phyloP scores from a whole-genome alignment of 2,797 vertebrate species.

The Tokudaia muenninki region DNA sequence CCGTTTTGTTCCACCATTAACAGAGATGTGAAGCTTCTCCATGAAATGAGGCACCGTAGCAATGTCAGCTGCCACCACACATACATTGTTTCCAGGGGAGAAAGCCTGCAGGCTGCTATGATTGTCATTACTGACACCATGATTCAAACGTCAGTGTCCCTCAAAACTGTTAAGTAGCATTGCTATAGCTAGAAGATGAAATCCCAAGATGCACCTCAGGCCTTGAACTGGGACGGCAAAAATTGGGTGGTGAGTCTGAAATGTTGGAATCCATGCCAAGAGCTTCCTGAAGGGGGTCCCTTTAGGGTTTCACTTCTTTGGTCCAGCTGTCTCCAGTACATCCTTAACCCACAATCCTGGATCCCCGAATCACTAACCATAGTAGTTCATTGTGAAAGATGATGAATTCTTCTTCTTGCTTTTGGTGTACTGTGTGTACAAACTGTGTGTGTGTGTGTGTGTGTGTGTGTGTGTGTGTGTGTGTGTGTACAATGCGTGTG shows the following conservation, averaged over 20 bases:
- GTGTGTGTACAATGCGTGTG: background rate
- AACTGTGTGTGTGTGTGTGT: background rate
- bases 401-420: background rate
- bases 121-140: background rate
- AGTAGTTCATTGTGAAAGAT: background rate
- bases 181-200: background rate
- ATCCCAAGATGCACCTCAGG: background rate
- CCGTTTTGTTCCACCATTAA: background rate
- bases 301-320: background rate
- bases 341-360: background rate
- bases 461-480: background rate
- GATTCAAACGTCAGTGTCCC: constrained; percentile 1
- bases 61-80: background rate
- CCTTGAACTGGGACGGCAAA: background rate
- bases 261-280: background rate
- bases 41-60: background rate
- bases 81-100: background rate
- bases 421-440: background rate
- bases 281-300: background rate
- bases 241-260: background rate
- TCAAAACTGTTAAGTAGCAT: background rate
- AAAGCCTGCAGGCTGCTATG: background rate
- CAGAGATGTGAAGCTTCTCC: background rate
- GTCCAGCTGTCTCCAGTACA: background rate
- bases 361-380: background rate